These are phyloP conservation scores for Panopea generosa DNA, from an alignment of 2,888 invertebrate genomes.

Conservation along the genomic window DNA sequence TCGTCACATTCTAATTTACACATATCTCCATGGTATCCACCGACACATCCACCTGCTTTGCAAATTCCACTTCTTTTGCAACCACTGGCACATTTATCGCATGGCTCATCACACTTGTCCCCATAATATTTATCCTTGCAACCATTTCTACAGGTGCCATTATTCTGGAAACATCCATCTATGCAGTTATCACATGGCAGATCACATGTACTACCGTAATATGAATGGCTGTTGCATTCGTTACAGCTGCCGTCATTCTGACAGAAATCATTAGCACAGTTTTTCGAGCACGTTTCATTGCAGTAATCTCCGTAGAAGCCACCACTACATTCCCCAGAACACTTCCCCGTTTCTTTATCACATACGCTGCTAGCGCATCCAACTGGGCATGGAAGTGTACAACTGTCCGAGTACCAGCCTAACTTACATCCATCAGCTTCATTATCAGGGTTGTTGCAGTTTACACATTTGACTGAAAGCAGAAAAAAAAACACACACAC, in stretches of 20 bases:
- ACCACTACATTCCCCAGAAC: neutral
- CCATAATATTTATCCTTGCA: neutral
- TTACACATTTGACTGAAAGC: neutral
- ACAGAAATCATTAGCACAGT: neutral
- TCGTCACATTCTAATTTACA: constrained; percentile 22
- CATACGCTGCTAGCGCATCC: constrained; percentile 10
- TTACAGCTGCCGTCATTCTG: neutral
- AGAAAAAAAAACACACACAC: too few relatives aligned
- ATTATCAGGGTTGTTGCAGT: neutral
- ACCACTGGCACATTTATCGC: neutral
- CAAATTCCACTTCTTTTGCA: constrained; percentile 6
- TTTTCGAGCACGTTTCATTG: neutral
- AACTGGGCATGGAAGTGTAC: constrained; percentile 16
- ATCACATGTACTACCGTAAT: neutral
- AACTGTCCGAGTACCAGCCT: constrained; percentile 30
- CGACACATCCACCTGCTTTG: constrained; percentile 12
- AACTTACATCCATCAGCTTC: constrained; percentile 17
- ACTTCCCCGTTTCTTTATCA: neutral
- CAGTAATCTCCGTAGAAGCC: neutral
- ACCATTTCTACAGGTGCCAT: neutral
- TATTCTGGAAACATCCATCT: neutral
- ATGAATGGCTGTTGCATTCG: neutral
- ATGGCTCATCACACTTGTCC: neutral
- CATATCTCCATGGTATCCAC: constrained; percentile 24
- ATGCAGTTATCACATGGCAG: neutral